Base-by-base conservation (phyloP, 2,888 invertebrate species). In the Diogma glabrata region DNA sequence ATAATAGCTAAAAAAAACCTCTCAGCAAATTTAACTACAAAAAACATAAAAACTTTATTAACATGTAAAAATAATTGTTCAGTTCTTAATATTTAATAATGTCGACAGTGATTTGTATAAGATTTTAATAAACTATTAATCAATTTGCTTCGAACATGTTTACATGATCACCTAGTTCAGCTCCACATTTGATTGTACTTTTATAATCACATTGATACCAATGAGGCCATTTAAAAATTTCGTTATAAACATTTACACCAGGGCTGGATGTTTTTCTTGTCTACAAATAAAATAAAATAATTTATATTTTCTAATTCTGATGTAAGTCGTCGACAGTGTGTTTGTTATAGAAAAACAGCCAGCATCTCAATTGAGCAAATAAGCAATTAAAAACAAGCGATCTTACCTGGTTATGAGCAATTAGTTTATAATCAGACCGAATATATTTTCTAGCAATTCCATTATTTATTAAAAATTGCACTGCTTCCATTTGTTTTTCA, bases 321-420 rank as follows among this genome's bases (percentile, higher is more conserved):
- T n/a, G n/a, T n/a, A n/a, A n/a, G n/a, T n/a, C n/a, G n/a, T n/a
- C n/a, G n/a, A n/a, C n/a, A n/a, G n/a, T n/a, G n/a, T n/a, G n/a
- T n/a, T n/a, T n/a, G n/a, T n/a, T n/a, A n/a, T n/a, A n/a, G n/a
- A n/a, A n/a, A n/a, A n/a, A n/a, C n/a, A n/a, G n/a, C n/a, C n/a
- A n/a, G n/a, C n/a, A n/a, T n/a, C n/a, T n/a, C 10, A n/a, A n/a
- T 12, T 3, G 22, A 14, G 8, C 8, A 19, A 22, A 36, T 20
- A 6, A n/a, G 22, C 36, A 36, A 50, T 14, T 38, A 24, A 33
- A 14, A 46, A 22, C n/a, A n/a, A n/a, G n/a, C n/a, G n/a, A 46
- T 45, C 22, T 58, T n/a, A 67, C 69, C 63, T 77, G 77, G 61
- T 75, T 74, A 56, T 76, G 75, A 19, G 72, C 72, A 16, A 76